Evolutionary conservation across 2,113 vertebrate species (phyloP), one percentile per base, ranked within the genome.

Genomic region (Peromyscus leucopus): DNA sequence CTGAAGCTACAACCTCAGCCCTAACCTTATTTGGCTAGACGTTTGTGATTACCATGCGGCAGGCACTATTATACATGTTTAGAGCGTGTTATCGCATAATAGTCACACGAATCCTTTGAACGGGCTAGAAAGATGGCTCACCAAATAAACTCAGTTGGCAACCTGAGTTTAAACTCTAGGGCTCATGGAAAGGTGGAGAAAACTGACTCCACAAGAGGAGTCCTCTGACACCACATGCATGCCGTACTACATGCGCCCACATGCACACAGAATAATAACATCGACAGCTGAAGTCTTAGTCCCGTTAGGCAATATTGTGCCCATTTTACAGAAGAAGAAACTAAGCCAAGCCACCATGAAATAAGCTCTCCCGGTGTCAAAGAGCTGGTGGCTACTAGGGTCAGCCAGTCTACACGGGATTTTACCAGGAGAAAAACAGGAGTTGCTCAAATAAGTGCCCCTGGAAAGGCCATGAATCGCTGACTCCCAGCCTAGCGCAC

Each of bases 291-390:
- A 36, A 67, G 4, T n/a, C 33, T 71, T 69, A 93, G 74, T 19
- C 42, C 74, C 63, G 48, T 59, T 0, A 39, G 71, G n/a, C 11
- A 33, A 55, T 22, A 33, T 15, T 19, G 28, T 67, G 10, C 4
- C 74, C 63, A 59, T 75, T 75, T 86, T 87, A 71, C 42, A 80
- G 74, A 97, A 63, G 89, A 78, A 90, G 91, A 96, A 90, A 93
- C 75, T 82, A 71, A 93, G 72, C 55, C 9, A 63, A 39, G 55
- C 51, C 42, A 69, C 9, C 76, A 84, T n/a, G 48, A 85, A 61
- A 59, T 74, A 85, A 92, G 72, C 55, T n/a, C 59, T 57, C 39
- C 63, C 42, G 22, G 55, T 26, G 48, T 61, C 78, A 17, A 55
- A 85, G 67, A 96, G 48, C 61, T n/a, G 39, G 33, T 7, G 48